Conservation (phyloP, 2,888 invertebrate genomes). For the Anoplius nigerrimus region DNA sequence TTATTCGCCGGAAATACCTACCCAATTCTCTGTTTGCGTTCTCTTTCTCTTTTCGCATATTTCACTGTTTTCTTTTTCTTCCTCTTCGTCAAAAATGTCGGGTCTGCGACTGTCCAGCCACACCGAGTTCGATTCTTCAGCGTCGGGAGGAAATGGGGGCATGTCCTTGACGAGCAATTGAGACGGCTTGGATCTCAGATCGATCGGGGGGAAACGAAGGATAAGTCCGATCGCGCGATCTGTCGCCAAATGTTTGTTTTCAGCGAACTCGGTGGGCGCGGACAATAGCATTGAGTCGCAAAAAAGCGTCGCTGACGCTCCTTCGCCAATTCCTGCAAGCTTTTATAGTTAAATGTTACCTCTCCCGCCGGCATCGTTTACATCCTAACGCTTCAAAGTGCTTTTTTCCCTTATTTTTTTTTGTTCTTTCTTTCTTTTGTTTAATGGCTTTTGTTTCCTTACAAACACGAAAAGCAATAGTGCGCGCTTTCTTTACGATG, state of each 20-base stretch:
- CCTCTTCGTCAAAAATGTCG: not conserved
- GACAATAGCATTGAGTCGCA: slow-evolving; percentile 10
- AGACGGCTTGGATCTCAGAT: too few relatives aligned
- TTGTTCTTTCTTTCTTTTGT: not conserved
- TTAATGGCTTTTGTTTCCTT: slow-evolving; percentile 19
- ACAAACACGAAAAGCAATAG: slow-evolving; percentile 58
- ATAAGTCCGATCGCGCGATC: too few relatives aligned
- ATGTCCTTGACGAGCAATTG: too few relatives aligned
- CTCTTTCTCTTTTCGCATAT: not conserved
- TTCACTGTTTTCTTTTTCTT: not conserved
- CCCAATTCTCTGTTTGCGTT: not conserved
- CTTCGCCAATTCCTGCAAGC: slow-evolving; percentile 14
- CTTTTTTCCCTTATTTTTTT: not conserved
- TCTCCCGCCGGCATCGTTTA: slow-evolving; percentile 1
- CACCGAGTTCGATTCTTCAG: too few relatives aligned
- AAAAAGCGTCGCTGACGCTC: slow-evolving; percentile 16
- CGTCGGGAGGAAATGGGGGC: too few relatives aligned
- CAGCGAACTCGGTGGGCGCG: slow-evolving; percentile 5
- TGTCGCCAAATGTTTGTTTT: too few relatives aligned
- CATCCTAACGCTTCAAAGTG: slow-evolving; percentile 12
- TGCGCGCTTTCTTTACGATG: slow-evolving; percentile 44
- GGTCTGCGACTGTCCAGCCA: too few relatives aligned
- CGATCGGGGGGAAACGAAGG: too few relatives aligned
- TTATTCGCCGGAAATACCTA: too few relatives aligned
- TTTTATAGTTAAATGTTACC: not conserved